phyloP scores from a whole-genome alignment of 2,888 invertebrate genomes.

The Flabesymbios commensalis region DNA sequence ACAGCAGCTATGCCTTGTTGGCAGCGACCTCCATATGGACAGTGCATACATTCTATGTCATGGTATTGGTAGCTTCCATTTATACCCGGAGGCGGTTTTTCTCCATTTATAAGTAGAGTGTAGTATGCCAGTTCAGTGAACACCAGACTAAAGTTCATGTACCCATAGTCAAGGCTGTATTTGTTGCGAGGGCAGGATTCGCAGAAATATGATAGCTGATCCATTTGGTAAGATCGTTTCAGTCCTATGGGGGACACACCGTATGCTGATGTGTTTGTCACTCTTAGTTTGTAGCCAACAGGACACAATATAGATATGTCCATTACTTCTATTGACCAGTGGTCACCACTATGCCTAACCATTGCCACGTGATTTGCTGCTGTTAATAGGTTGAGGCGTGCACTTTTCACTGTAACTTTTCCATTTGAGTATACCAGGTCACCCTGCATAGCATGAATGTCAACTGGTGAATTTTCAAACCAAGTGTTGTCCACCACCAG shows the following conservation, averaged over 20 bases:
- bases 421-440: conserved; percentile 33
- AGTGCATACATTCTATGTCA: conserved; percentile 32
- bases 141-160: conserved; percentile 29
- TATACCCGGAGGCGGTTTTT: conserved; percentile 25
- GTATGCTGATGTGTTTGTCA: conserved; percentile 36
- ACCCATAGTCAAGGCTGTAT: conserved; percentile 35
- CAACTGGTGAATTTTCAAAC: conserved; percentile 24
- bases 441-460: conserved; percentile 25
- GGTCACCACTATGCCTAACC: conserved; percentile 35
- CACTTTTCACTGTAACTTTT: conserved; percentile 19
- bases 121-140: conserved; percentile 22
- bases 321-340: conserved; percentile 36
- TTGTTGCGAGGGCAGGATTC: conserved; percentile 32
- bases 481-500: conserved; percentile 10
- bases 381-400: conserved; percentile 14
- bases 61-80: conserved; percentile 31
- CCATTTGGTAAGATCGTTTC: conserved; percentile 30
- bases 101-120: conserved; percentile 35
- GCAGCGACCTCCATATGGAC: conserved; percentile 36
- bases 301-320: conserved; percentile 32
- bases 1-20: conserved; percentile 31
- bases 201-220: conserved; percentile 37
- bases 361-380: conserved; percentile 32
- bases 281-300: conserved; percentile 32
- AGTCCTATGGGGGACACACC: conserved; percentile 28